These are phyloP conservation scores for Diorhabda carinulata DNA, from an alignment of 1,140 invertebrate genomes.

Conservation along the genomic window DNA sequence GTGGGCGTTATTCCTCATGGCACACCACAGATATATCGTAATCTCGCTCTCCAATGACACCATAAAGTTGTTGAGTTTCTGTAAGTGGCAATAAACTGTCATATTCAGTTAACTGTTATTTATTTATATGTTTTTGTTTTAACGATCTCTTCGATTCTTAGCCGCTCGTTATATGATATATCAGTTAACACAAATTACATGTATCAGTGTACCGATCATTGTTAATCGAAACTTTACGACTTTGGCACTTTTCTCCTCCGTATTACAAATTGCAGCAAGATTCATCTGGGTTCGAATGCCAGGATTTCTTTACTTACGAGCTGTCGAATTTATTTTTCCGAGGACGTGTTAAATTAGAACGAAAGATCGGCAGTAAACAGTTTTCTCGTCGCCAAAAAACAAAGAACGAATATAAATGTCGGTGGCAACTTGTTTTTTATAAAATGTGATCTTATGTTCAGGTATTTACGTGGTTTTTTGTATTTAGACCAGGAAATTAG, in stretches of 20 bases:
- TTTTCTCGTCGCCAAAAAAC: constrained; percentile 2
- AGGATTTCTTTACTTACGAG: background rate
- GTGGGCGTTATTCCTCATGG: too few species aligned
- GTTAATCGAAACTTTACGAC: constrained; percentile 2
- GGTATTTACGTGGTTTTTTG: background rate
- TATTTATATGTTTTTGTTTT: too few species aligned
- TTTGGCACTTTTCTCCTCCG: constrained; percentile 1
- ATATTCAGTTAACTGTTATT: too few species aligned
- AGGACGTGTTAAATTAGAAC: constrained; percentile 2
- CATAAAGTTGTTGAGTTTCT: too few species aligned
- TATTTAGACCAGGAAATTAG: too few species aligned
- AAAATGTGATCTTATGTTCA: background rate
- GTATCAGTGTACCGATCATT: background rate
- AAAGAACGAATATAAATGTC: background rate
- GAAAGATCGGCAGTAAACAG: constrained; percentile 1
- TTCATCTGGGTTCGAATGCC: background rate
- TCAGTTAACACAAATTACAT: background rate
- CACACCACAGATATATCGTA: too few species aligned
- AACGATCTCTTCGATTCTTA: too few species aligned
- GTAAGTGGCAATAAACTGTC: too few species aligned
- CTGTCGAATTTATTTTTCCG: background rate
- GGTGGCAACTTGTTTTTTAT: background rate
- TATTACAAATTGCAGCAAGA: constrained; percentile 1
- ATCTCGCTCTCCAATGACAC: too few species aligned
- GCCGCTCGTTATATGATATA: too few species aligned